Evolutionary conservation across 2,888 invertebrate species (phyloP).

Genomic region (Coelogynopora nodosa): DNA sequence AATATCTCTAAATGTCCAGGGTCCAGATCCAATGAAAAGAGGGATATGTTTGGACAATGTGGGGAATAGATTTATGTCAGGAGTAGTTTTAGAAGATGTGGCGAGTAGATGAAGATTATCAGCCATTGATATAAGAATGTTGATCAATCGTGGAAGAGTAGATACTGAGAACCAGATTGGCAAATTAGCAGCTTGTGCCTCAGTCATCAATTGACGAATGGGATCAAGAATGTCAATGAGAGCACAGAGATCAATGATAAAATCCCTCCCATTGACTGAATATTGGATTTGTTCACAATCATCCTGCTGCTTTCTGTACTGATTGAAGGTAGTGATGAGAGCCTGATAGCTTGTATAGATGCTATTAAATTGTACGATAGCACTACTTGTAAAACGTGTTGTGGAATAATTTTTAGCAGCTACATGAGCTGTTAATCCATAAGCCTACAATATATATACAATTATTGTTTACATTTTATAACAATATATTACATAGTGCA

Average conservation of each 20-base stretch:
- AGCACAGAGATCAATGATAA: background rate
- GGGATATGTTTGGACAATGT: background rate
- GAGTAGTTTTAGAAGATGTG: background rate
- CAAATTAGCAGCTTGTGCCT: background rate
- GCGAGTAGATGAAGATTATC: background rate
- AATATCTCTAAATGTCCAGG: background rate
- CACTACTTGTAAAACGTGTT: background rate
- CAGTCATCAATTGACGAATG: background rate
- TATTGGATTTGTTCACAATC: background rate
- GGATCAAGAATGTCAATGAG: background rate
- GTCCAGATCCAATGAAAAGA: background rate
- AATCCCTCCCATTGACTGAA: background rate
- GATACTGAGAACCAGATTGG: background rate
- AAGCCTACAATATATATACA: background rate
- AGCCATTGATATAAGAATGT: background rate
- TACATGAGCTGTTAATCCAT: background rate
- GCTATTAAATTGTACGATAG: background rate
- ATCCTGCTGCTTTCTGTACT: background rate
- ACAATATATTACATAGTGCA: no score
- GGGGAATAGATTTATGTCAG: background rate
- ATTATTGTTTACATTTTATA: background rate
- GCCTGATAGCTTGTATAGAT: background rate
- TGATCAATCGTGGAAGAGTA: background rate
- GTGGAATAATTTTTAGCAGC: background rate
- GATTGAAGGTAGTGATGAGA: background rate